Base-by-base conservation (phyloP, 2,797 vertebrate species). In the Philypnodon macrostomus region DNA sequence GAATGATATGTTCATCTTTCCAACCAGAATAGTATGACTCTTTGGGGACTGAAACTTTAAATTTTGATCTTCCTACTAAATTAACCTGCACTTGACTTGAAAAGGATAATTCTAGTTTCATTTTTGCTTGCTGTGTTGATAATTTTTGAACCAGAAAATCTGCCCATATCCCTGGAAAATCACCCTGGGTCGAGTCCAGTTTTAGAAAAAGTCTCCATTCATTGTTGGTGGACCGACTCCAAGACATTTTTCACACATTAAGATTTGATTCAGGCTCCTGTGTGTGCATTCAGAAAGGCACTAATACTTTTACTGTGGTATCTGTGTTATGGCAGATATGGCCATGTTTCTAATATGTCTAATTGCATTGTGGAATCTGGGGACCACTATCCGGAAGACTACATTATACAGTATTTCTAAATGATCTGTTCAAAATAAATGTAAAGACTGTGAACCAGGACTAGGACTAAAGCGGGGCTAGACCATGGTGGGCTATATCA, bases 111-210 rank as follows among this genome's bases (percentile, higher is more conserved):
- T 26, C 18, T 16, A 37, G 32, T 21, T 53, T 65, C 49, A 29
- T 35, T 54, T 42, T 53, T 14, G 59, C 48, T 31, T 58, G 33
- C 44, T 39, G 47, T 70, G 26, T 61, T 30, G 18, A 73, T 62
- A 0, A 51, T 70, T 63, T 71, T 56, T 72, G 53, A 66, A 70
- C n/a, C 39, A 68, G 58, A 72, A 64, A 71, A 66, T 70, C 46
- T 59, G 50, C 49, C 36, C 42, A 63, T 57, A 66, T 64, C 17
- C 62, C 47, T 67, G 64, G 62, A 66, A 79, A 79, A 73, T 77
- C 31, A 58, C 52, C 29, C 53, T 65, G 47, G 42, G 55, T 32
- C 35, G 36, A 9, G 50, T 59, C 58, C 60, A 74, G 56, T 34
- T 14, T 58, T 58, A 57, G 47, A 56, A 55, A 71, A 65, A 56